Evolutionary conservation across 2,797 vertebrate genomes (phyloP).

Genomic region (Halcyon badia): DNA sequence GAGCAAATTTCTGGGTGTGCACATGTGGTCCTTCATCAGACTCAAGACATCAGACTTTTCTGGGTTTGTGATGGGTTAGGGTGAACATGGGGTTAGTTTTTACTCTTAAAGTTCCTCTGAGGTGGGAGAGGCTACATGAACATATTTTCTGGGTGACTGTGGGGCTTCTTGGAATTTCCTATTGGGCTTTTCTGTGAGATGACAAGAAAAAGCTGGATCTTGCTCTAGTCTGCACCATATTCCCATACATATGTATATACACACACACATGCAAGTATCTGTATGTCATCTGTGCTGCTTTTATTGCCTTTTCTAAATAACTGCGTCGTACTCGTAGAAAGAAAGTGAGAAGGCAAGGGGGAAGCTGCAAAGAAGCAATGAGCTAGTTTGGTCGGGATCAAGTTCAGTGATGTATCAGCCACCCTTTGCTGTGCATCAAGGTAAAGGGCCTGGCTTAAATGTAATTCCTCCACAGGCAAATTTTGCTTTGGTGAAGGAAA

Average conservation of each 20-base stretch:
- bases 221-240: background rate
- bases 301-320: constrained; percentile 11
- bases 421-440: constrained; percentile 8
- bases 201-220: background rate
- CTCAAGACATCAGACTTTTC: background rate
- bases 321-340: background rate
- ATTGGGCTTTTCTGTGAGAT: constrained; percentile 6
- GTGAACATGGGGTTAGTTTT: fast-evolving
- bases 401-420: background rate
- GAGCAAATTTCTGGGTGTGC: background rate
- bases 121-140: background rate
- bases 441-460: background rate
- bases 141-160: background rate
- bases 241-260: background rate
- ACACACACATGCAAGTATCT: background rate
- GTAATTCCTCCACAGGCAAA: background rate
- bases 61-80: background rate
- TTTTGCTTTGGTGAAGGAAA: background rate
- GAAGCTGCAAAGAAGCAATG: constrained; percentile 2
- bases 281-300: background rate
- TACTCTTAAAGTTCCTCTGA: background rate
- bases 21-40: fast-evolving
- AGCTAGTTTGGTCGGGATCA: background rate
- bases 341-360: background rate
- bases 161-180: background rate